A percentile compares a stretch with the other conserved stretches of the same genome.
Evolutionary conservation across 2,888 invertebrate genomes (phyloP).

Genomic region (Chaitophorus viminalis): DNA sequence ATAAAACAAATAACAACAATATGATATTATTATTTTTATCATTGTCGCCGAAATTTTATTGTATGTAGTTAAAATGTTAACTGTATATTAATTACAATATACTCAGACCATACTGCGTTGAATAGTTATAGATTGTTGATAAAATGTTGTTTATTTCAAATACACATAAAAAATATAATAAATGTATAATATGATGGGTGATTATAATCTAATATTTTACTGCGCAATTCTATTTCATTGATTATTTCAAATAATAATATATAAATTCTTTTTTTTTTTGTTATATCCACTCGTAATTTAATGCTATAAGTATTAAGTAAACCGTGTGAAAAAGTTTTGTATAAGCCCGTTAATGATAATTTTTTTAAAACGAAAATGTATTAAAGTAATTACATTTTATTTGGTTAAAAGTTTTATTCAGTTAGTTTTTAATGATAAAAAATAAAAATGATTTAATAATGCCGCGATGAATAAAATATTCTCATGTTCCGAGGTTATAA

Average conservation of each 20-base stretch:
- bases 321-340: slow-evolving; percentile 31
- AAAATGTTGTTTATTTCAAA: too few species aligned
- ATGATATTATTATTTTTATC: not conserved
- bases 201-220: not conserved
- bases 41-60: too few species aligned
- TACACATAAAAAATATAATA: not conserved
- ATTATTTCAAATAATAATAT: not conserved
- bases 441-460: slow-evolving; percentile 26
- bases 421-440: slow-evolving; percentile 21
- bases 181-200: too few species aligned
- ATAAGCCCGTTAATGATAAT: slow-evolving; percentile 44
- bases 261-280: not conserved
- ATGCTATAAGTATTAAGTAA: not conserved
- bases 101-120: too few species aligned
- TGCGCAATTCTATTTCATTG: not conserved
- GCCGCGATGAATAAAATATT: slow-evolving; percentile 19
- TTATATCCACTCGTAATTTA: not conserved
- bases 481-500: not conserved
- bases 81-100: too few species aligned
- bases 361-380: slow-evolving; percentile 43
- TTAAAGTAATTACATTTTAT: slow-evolving; percentile 45
- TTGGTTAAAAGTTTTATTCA: slow-evolving; percentile 45
- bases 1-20: not conserved
- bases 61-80: too few species aligned
- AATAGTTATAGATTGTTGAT: too few species aligned